These are phyloP conservation scores for Sinocyclocheilus anophthalmus DNA, from an alignment of 2,113 vertebrate species.

Conservation along the genomic window DNA sequence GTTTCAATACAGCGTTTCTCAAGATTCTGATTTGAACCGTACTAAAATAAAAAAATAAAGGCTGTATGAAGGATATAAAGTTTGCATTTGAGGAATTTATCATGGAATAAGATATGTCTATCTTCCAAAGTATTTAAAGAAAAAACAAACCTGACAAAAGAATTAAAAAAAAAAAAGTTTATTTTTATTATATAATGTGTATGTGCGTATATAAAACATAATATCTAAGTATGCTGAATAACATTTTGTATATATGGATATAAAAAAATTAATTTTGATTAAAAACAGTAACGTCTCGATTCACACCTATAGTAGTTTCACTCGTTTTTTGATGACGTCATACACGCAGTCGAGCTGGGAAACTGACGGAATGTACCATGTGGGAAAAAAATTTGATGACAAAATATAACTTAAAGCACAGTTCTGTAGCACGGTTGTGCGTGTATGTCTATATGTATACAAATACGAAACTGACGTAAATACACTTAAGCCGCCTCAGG, in stretches of 20 bases:
- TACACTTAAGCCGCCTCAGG: neutral
- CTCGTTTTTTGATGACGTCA: slow-evolving; percentile 19
- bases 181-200: too few relatives aligned
- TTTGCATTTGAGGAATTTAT: too few relatives aligned
- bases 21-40: too few relatives aligned
- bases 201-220: neutral
- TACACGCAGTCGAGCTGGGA: neutral
- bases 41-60: too few relatives aligned
- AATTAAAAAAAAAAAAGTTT: too few relatives aligned
- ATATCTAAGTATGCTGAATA: neutral
- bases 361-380: slow-evolving; percentile 18
- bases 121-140: neutral
- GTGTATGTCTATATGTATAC: too few relatives aligned
- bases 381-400: neutral
- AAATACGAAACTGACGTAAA: neutral
- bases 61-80: too few relatives aligned
- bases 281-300: neutral
- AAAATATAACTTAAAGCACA: neutral
- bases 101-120: too few relatives aligned
- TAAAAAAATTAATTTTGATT: neutral
- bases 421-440: neutral
- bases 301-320: neutral
- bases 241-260: neutral
- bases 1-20: too few relatives aligned
- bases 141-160: too few relatives aligned